Conservation (phyloP, 1,140 invertebrate genomes). For the Brachionus sp. region DNA sequence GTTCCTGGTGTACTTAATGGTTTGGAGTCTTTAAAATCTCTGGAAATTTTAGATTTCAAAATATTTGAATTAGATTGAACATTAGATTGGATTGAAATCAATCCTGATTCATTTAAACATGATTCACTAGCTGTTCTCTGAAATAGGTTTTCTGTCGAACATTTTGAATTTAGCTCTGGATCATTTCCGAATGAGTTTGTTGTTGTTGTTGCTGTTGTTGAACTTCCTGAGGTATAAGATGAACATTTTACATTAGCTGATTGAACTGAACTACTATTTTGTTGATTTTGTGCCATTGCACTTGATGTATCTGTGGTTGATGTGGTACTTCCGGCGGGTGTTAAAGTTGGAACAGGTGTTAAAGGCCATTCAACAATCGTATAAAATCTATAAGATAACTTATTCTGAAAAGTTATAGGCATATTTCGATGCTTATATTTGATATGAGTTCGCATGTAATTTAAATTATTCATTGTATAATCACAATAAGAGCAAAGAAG, state of each 20-base stretch:
- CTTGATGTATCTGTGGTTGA: background rate
- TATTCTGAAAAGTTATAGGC: conserved; percentile 44
- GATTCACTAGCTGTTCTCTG: background rate
- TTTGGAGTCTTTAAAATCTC: background rate
- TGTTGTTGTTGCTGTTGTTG: background rate
- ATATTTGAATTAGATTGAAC: background rate
- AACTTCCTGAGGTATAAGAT: no score
- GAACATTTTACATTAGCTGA: no score
- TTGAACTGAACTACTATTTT: background rate
- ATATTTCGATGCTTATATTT: conserved; percentile 44
- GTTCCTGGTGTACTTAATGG: background rate
- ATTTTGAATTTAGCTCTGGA: background rate
- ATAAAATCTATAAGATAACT: conserved; percentile 22
- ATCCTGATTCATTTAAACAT: background rate
- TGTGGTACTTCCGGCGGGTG: background rate
- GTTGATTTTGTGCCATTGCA: background rate
- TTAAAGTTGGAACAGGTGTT: conserved; percentile 31
- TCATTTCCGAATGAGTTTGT: background rate
- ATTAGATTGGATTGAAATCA: background rate
- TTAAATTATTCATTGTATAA: conserved; percentile 44
- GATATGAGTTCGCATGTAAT: conserved; percentile 46
- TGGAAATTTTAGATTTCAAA: background rate
- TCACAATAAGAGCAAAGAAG: conserved; percentile 38
- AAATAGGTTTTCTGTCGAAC: background rate
- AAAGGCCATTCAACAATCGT: conserved; percentile 43